These are phyloP conservation scores for Carduelis carduelis DNA, from an alignment of 2,797 vertebrate genomes.

Conservation along the genomic window DNA sequence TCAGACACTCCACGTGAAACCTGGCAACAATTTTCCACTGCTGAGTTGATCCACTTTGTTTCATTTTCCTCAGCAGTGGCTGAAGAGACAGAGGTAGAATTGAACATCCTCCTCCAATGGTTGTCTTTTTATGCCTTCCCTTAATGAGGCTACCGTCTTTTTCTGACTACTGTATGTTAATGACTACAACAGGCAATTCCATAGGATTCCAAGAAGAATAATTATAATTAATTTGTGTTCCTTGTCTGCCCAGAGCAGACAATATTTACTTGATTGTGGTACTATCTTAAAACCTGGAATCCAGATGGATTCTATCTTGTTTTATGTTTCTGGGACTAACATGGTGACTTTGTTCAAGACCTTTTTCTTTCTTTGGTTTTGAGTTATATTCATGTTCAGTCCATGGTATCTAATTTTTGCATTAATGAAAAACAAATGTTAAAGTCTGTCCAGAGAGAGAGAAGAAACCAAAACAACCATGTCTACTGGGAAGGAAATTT, in stretches of 20 bases:
- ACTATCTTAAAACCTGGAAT: not conserved
- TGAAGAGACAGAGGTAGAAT: not conserved
- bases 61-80: not conserved
- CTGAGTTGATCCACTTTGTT: not conserved
- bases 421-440: not conserved
- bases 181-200: not conserved
- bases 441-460: not conserved
- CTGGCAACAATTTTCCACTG: not conserved
- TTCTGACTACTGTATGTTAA: not conserved
- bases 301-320: not conserved
- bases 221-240: not conserved
- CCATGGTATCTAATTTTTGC: not conserved
- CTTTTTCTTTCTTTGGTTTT: not conserved
- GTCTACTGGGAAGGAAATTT: not conserved
- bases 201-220: not conserved
- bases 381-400: not conserved
- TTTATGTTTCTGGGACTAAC: not conserved
- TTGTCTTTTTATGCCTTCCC: not conserved
- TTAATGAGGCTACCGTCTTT: not conserved
- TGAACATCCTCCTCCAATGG: not conserved
- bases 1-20: not conserved
- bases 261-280: not conserved
- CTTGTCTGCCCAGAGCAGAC: not conserved
- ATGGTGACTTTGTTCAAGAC: not conserved
- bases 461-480: not conserved